phyloP scores from a whole-genome alignment of 2,888 invertebrate genomes.

The Hoplodrina ambigua region DNA sequence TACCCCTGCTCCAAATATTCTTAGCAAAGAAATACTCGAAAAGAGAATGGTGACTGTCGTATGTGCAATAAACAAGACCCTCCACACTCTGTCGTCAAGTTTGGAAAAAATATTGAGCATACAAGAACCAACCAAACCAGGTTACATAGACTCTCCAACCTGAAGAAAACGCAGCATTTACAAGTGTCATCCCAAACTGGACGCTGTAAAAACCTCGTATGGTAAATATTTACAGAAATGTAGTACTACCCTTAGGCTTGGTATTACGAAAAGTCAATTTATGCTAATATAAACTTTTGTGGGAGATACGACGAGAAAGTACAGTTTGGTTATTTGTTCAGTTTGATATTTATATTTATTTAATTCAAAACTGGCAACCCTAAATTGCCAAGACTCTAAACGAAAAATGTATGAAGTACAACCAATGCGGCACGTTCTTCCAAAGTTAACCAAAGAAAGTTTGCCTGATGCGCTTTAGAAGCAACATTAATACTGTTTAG shows the following conservation, averaged over 20 bases:
- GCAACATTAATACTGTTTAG: too few species aligned
- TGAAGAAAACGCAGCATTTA: not conserved
- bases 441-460: too few species aligned
- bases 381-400: too few species aligned
- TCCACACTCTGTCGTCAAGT: slow-evolving; percentile 61
- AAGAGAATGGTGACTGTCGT: slow-evolving; percentile 52
- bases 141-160: slow-evolving; percentile 33
- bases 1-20: slow-evolving; percentile 46
- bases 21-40: slow-evolving; percentile 45
- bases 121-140: slow-evolving; percentile 53
- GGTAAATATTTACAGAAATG: slow-evolving; percentile 75
- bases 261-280: slow-evolving; percentile 76
- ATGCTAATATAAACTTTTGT: slow-evolving; percentile 72
- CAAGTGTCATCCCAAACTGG: slow-evolving; percentile 57
- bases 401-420: too few species aligned
- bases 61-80: slow-evolving; percentile 67
- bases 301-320: slow-evolving; percentile 70
- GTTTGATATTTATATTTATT: too few species aligned
- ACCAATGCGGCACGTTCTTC: too few species aligned
- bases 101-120: slow-evolving; percentile 67
- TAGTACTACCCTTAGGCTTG: slow-evolving; percentile 71
- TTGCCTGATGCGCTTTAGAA: too few species aligned
- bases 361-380: too few species aligned
- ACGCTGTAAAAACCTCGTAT: slow-evolving; percentile 57
- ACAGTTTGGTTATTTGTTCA: too few species aligned